Evolutionary conservation across 2,797 vertebrate species (phyloP).

Genomic region (Rhodeus uyekii): DNA sequence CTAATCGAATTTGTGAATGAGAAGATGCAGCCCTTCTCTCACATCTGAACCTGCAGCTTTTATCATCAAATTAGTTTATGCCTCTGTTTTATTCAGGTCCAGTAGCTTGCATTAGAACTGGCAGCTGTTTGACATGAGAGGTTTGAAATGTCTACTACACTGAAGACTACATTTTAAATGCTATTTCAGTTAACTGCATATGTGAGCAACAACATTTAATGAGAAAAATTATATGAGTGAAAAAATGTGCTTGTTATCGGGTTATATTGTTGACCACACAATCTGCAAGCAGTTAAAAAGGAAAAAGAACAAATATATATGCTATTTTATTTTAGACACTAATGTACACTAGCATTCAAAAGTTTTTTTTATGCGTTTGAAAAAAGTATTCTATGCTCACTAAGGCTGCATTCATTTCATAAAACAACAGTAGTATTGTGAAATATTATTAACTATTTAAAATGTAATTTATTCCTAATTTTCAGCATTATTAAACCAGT

Average conservation of each 20-base stretch:
- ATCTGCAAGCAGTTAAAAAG: neutral
- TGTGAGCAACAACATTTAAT: neutral
- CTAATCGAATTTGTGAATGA: constrained; percentile 19
- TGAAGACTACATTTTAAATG: neutral
- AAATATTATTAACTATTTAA: neutral
- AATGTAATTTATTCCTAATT: neutral
- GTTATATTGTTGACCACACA: neutral
- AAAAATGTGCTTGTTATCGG: neutral
- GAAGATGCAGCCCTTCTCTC: constrained; percentile 9
- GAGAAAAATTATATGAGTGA: neutral
- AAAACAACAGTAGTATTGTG: neutral
- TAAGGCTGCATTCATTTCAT: neutral
- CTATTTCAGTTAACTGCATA: neutral
- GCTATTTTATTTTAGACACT: neutral
- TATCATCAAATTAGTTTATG: constrained; percentile 24
- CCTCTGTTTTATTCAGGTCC: constrained; percentile 24
- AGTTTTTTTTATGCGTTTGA: neutral
- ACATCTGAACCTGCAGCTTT: constrained; percentile 7
- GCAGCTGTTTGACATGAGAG: constrained; percentile 25
- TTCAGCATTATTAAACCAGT: neutral
- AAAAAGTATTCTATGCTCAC: neutral
- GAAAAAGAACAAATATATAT: neutral
- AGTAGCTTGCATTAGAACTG: neutral
- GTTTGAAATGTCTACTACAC: constrained; percentile 12
- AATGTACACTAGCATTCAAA: neutral